Percentiles rank a stretch among this genome's conserved stretches.
Evolutionary conservation across 2,113 vertebrate genomes (phyloP).

Genomic region (Pachyramphus minor): DNA sequence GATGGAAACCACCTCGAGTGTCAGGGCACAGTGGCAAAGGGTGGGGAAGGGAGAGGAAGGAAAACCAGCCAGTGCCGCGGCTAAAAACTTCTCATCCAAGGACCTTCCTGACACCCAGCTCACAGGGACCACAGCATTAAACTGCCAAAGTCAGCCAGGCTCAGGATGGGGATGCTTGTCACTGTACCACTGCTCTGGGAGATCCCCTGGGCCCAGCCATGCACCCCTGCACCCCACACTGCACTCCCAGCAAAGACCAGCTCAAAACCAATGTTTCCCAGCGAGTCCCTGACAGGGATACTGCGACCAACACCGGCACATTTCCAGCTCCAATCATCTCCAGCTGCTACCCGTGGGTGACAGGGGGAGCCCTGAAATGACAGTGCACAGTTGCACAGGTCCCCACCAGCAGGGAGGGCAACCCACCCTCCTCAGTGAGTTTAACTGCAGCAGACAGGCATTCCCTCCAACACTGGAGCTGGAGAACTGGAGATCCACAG

Average conservation of each 20-base stretch:
- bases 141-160: background rate
- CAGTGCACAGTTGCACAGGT: background rate
- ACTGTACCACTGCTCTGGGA: background rate
- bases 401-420: background rate
- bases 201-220: background rate
- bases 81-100: background rate
- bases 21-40: background rate
- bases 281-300: background rate
- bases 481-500: background rate
- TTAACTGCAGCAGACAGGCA: background rate
- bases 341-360: accelerated
- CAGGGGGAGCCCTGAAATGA: background rate
- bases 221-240: background rate
- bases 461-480: accelerated
- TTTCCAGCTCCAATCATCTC: background rate
- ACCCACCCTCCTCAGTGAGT: background rate
- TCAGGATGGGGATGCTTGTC: background rate
- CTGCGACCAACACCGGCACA: background rate
- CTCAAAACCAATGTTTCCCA: background rate
- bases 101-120: background rate
- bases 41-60: background rate
- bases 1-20: background rate
- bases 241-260: background rate
- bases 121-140: background rate
- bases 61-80: background rate